Evolutionary conservation across 2,113 vertebrate species (phyloP), one percentile per base, ranked within the genome.

Genomic region (Coracopsis vasa): DNA sequence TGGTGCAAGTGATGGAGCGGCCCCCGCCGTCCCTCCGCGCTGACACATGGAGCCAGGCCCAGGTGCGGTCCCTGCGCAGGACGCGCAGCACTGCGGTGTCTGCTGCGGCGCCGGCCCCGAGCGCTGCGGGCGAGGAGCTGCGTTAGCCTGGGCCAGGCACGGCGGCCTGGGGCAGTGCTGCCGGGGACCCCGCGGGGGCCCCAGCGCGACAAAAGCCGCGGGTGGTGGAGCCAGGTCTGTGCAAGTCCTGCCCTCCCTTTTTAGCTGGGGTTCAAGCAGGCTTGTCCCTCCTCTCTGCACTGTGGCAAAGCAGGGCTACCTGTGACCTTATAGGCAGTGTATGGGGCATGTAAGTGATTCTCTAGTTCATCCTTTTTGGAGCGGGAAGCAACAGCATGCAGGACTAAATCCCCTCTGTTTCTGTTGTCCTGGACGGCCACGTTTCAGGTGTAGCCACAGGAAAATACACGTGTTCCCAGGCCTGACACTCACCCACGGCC

Each of bases 401-500:
- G 69, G 17, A 48, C 47, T 18, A 20, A n/a, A 10, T 15, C n/a
- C 0, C 0, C 37, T 80, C 37, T 67, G 37, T 24, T 5, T 1
- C 44, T 33, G 13, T 41, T 72, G 20, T 28, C 35, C 42, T 18
- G 45, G 10, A 8, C 29, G 62, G n/a, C 14, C 58, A 7, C 3
- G 1, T 41, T 71, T 54, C 15, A 11, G 35, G 35, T 0, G 10
- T 44, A 61, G 25, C 11, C 35, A 45, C 10, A 60, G 37, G 4
- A 79, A 7, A 19, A 29, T 31, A 21, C 0, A 0, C 1, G 0
- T 0, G 0, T 58, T 48, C 47, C 56, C 16, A 3, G 18, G 35
- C 20, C 11, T n/a, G 21, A 48, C 31, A 98, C 98, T 98, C 97
- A 99, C 99, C 91, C 83, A 98, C 73, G 4, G 90, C 94, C 64